Percentiles rank a stretch among this genome's conserved stretches.
Conservation (phyloP, 2,113 vertebrate species). For the Cygnus atratus region DNA sequence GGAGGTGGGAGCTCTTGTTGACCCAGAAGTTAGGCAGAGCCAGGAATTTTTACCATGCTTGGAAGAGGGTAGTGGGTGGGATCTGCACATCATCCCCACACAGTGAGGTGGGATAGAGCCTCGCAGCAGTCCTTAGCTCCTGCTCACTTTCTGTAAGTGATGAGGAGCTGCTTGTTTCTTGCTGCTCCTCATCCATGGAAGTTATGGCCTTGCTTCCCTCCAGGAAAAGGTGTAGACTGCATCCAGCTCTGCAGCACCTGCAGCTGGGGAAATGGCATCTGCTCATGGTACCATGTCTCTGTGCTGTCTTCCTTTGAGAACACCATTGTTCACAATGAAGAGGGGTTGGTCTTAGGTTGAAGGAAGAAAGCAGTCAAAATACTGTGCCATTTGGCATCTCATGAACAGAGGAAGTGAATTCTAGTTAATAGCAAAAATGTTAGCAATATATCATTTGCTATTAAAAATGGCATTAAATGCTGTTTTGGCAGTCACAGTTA, state of each 20-base stretch:
- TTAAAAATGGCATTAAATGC: background rate
- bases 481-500: background rate
- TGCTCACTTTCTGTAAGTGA: accelerated
- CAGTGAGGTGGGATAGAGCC: too few relatives aligned
- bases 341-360: background rate
- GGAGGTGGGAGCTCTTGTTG: background rate
- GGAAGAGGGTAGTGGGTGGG: background rate
- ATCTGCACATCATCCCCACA: too few relatives aligned
- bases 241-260: accelerated
- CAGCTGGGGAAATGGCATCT: background rate
- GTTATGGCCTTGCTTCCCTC: background rate
- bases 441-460: background rate
- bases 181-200: accelerated
- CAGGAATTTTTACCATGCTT: background rate
- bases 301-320: background rate
- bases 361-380: background rate
- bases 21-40: background rate
- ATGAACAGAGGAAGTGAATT: background rate
- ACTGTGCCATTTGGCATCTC: background rate
- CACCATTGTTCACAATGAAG: background rate
- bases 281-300: background rate
- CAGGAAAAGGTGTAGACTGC: too few relatives aligned
- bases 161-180: background rate
- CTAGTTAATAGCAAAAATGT: background rate
- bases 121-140: background rate